These are phyloP conservation scores for Apogon hyalosoma DNA, from an alignment of 2,797 vertebrate species.

Conservation along the genomic window DNA sequence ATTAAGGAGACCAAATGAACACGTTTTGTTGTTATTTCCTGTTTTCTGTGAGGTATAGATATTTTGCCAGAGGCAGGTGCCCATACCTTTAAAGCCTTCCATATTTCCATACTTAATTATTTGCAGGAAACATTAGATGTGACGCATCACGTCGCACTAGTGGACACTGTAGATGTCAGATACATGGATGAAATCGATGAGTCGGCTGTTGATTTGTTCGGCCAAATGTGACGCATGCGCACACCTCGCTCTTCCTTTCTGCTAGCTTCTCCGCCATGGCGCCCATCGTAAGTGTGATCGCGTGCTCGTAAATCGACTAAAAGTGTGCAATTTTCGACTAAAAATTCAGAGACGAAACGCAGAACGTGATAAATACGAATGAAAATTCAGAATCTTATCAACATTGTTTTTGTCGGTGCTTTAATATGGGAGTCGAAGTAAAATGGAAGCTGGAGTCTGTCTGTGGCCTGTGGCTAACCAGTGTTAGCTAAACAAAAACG, in stretches of 20 bases:
- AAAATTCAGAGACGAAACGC: neutral
- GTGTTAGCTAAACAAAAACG: slow-evolving; percentile 9
- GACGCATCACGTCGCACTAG: too few relatives aligned
- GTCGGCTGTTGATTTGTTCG: slow-evolving; percentile 55
- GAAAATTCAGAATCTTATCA: too few relatives aligned
- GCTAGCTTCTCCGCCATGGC: slow-evolving; percentile 88
- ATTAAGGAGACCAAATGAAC: slow-evolving; percentile 85
- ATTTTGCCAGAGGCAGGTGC: slow-evolving; percentile 76
- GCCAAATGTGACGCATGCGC: slow-evolving; percentile 79
- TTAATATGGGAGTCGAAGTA: neutral
- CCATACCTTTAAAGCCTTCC: slow-evolving; percentile 81
- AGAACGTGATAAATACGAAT: neutral
- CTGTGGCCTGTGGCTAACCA: slow-evolving; percentile 31
- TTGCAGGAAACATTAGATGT: slow-evolving; percentile 71
- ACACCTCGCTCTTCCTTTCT: slow-evolving; percentile 81
- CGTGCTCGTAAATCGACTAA: slow-evolving; percentile 11
- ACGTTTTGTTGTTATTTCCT: slow-evolving; percentile 79
- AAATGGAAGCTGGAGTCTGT: neutral
- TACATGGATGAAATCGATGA: slow-evolving; percentile 40
- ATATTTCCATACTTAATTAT: slow-evolving; percentile 81
- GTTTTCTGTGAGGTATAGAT: slow-evolving; percentile 79
- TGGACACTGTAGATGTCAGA: slow-evolving; percentile 10
- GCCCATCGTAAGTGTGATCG: slow-evolving; percentile 87
- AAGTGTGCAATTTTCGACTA: fast-evolving
- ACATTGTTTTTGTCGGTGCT: too few relatives aligned